These are phyloP conservation scores for Sebastes baramenuke DNA, from an alignment of 2,797 vertebrate species.

Conservation along the genomic window DNA sequence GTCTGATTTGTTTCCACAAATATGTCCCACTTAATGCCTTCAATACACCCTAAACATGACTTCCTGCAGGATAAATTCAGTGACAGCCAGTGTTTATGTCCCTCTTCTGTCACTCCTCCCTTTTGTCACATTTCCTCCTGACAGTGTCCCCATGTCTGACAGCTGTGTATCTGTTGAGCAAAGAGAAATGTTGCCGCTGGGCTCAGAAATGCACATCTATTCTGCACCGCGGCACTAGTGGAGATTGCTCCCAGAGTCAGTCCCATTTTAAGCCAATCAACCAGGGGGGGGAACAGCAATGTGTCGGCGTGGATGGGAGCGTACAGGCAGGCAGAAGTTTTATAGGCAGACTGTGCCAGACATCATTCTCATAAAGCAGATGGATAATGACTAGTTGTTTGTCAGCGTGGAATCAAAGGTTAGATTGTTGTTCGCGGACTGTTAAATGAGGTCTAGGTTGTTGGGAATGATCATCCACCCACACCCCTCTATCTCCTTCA, in stretches of 20 bases:
- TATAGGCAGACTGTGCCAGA: slow-evolving; percentile 70
- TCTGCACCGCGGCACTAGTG: slow-evolving; percentile 29
- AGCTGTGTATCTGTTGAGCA: slow-evolving; percentile 59
- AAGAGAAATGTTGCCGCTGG: slow-evolving; percentile 54
- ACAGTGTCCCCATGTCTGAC: slow-evolving; percentile 56
- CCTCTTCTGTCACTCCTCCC: slow-evolving; percentile 32
- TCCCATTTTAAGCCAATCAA: slow-evolving; percentile 68
- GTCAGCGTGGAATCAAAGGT: slow-evolving; percentile 83
- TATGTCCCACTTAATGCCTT: slow-evolving; percentile 29
- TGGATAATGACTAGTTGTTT: slow-evolving; percentile 86
- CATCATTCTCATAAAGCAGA: slow-evolving; percentile 82
- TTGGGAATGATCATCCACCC: slow-evolving; percentile 78
- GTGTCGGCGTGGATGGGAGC: slow-evolving; percentile 30
- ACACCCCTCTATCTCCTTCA: slow-evolving; percentile 63
- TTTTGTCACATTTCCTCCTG: slow-evolving; percentile 46
- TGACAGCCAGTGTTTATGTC: slow-evolving; percentile 28
- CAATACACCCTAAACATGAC: slow-evolving; percentile 30
- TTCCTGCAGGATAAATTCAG: slow-evolving; percentile 27
- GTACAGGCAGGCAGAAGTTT: slow-evolving; percentile 59
- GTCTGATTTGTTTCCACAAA: slow-evolving; percentile 23
- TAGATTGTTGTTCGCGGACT: slow-evolving; percentile 82
- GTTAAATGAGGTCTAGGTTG: slow-evolving; percentile 85
- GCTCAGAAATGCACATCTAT: slow-evolving; percentile 57
- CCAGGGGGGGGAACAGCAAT: slow-evolving; percentile 30
- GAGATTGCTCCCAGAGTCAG: slow-evolving; percentile 61